Percentiles rank a stretch among this genome's conserved stretches.
Evolutionary conservation across 2,888 invertebrate genomes (phyloP).

Genomic region (Masnerella sp.): DNA sequence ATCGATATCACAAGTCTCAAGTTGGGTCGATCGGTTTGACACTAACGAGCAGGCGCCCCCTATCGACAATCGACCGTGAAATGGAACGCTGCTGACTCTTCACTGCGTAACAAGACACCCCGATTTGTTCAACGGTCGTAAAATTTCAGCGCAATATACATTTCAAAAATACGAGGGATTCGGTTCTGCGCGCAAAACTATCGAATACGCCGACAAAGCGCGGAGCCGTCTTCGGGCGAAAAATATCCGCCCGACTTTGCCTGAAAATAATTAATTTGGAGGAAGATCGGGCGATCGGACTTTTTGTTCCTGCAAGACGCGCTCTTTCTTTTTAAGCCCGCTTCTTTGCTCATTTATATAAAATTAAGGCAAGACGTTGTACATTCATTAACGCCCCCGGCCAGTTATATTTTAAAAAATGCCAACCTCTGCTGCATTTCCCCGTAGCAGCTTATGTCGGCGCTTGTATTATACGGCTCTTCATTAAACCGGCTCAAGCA

Average conservation of each 20-base stretch:
- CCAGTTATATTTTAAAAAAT: conserved; percentile 56
- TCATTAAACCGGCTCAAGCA: conserved; percentile 66
- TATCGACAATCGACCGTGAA: conserved; percentile 65
- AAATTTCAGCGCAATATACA: conserved; percentile 53
- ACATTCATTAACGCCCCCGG: conserved; percentile 63
- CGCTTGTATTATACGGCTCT: conserved; percentile 65
- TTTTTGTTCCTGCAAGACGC: conserved; percentile 26
- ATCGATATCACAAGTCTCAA: conserved; percentile 52
- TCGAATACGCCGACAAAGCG: conserved; percentile 23
- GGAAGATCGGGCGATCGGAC: conserved; percentile 16
- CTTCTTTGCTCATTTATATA: conserved; percentile 57
- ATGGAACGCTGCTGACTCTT: conserved; percentile 66
- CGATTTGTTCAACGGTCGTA: conserved; percentile 63
- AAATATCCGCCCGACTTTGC: neutral
- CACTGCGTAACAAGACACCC: conserved; percentile 66
- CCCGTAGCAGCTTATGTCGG: conserved; percentile 40
- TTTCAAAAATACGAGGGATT: conserved; percentile 45
- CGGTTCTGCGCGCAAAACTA: conserved; percentile 12
- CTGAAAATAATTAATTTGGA: conserved; percentile 22
- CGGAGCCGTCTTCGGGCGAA: neutral
- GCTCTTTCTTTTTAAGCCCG: conserved; percentile 24
- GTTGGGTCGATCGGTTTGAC: conserved; percentile 65
- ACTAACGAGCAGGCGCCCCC: conserved; percentile 68
- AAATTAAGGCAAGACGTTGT: conserved; percentile 63
- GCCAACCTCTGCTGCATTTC: conserved; percentile 38